Percentiles rank a stretch among this genome's conserved stretches.
These are phyloP conservation scores for Torymus texanus DNA, from an alignment of 2,888 invertebrate species.

Conservation along the genomic window DNA sequence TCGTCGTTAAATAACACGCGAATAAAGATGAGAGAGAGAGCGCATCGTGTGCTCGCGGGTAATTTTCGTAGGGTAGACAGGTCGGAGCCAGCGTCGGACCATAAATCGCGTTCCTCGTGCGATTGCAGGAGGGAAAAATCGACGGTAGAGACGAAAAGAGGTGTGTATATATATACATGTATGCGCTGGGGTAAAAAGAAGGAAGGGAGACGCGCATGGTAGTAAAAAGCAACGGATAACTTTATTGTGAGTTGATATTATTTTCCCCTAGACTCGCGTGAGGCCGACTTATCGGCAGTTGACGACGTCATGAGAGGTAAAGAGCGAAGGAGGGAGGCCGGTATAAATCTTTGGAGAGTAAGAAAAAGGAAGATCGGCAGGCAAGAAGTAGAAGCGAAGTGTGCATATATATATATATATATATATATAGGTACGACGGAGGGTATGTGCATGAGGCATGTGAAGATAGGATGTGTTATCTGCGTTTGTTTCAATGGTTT, in stretches of 20 bases:
- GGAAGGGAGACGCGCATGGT: slow-evolving; percentile 3
- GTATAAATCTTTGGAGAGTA: slow-evolving; percentile 19
- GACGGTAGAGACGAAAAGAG: neutral
- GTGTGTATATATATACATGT: neutral
- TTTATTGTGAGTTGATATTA: slow-evolving; percentile 46
- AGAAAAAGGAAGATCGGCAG: neutral
- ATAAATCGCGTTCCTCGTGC: slow-evolving; percentile 26
- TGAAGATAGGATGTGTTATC: too few relatives aligned
- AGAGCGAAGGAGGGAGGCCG: too few relatives aligned
- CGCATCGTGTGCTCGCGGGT: neutral
- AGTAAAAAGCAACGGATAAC: slow-evolving; percentile 46
- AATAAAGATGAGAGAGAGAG: slow-evolving; percentile 11
- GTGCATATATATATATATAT: neutral
- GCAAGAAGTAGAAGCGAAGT: neutral
- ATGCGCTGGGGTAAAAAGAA: slow-evolving; percentile 7
- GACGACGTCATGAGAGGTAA: too few relatives aligned
- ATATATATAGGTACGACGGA: too few relatives aligned
- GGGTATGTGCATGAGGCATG: too few relatives aligned
- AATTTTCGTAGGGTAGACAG: slow-evolving; percentile 24
- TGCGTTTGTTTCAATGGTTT: too few relatives aligned
- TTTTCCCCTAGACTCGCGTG: neutral
- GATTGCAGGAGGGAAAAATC: slow-evolving; percentile 17
- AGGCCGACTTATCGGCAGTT: too few relatives aligned
- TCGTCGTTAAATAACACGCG: slow-evolving; percentile 33
- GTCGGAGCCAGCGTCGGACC: slow-evolving; percentile 15